A percentile compares a stretch with the other conserved stretches of the same genome.
phyloP scores from a whole-genome alignment of 2,888 invertebrate species.

The Muscina levida region DNA sequence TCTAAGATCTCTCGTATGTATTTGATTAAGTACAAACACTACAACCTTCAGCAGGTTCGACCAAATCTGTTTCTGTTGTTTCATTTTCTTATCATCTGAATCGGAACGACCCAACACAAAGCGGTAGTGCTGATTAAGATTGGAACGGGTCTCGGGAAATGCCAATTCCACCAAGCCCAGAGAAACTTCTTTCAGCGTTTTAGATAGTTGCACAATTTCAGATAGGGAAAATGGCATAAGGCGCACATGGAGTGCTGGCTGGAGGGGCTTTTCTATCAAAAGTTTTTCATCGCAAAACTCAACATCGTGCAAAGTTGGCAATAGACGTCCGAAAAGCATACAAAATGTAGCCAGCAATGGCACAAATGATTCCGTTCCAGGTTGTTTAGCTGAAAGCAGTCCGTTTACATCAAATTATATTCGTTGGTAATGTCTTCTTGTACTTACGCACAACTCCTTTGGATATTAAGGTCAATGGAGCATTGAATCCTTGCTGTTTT shows the following conservation, averaged over 20 bases:
- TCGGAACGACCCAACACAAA: constrained; percentile 77
- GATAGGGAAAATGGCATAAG: constrained; percentile 85
- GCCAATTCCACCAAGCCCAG: constrained; percentile 92
- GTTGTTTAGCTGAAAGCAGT: constrained; percentile 80
- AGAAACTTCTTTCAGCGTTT: constrained; percentile 88
- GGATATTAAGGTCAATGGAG: constrained; percentile 78
- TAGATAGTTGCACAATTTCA: constrained; percentile 87
- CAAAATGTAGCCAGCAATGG: constrained; percentile 92
- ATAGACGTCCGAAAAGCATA: constrained; percentile 88
- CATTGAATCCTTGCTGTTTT: constrained; percentile 78
- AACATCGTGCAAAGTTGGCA: constrained; percentile 91
- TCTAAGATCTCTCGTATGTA: constrained; percentile 93
- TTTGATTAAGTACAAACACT: constrained; percentile 88
- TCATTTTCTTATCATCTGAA: constrained; percentile 76
- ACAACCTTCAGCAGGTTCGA: constrained; percentile 86
- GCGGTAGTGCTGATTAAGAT: constrained; percentile 84
- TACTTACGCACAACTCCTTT: constrained; percentile 80
- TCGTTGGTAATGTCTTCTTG: neutral
- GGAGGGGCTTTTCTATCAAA: constrained; percentile 70
- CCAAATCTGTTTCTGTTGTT: constrained; percentile 85
- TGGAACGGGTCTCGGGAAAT: constrained; percentile 88
- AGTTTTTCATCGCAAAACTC: constrained; percentile 85
- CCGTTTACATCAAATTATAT: too few relatives aligned
- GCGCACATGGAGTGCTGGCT: constrained; percentile 71
- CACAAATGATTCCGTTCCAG: constrained; percentile 83